phyloP scores from a whole-genome alignment of 2,888 invertebrate genomes.

The Lochmaea capreae region DNA sequence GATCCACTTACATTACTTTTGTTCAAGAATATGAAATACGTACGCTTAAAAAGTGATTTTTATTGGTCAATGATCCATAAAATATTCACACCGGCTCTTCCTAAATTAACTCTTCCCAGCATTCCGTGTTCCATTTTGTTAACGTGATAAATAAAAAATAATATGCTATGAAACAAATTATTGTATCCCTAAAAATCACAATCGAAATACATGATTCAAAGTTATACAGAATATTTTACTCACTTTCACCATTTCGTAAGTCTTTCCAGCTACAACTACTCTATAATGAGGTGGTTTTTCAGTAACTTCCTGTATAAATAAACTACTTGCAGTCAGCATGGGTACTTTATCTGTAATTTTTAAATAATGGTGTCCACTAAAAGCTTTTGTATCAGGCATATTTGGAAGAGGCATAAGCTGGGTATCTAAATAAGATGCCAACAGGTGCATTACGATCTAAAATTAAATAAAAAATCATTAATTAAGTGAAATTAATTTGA shows the following conservation, averaged over 20 bases:
- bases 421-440: slow-evolving; percentile 88
- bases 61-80: slow-evolving; percentile 75
- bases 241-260: slow-evolving; percentile 77
- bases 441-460: slow-evolving; percentile 84
- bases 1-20: too few species aligned
- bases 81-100: slow-evolving; percentile 85
- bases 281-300: slow-evolving; percentile 80
- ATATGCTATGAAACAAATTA: slow-evolving; percentile 87
- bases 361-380: slow-evolving; percentile 69
- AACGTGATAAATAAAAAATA: slow-evolving; percentile 83
- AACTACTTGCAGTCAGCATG: slow-evolving; percentile 65
- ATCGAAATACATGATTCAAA: not conserved
- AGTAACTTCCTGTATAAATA: slow-evolving; percentile 73
- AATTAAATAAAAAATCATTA: too few species aligned
- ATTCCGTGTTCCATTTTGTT: slow-evolving; percentile 79
- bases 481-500: too few species aligned
- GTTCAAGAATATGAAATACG: not conserved
- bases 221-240: slow-evolving; percentile 30
- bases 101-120: slow-evolving; percentile 82
- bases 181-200: slow-evolving; percentile 77
- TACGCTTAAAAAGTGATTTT: slow-evolving; percentile 18
- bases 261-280: slow-evolving; percentile 74
- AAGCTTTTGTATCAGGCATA: slow-evolving; percentile 75
- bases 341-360: slow-evolving; percentile 66
- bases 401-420: slow-evolving; percentile 76